These are phyloP conservation scores for Zaprionus gabonicus DNA, from an alignment of 1,140 invertebrate genomes.

Conservation along the genomic window DNA sequence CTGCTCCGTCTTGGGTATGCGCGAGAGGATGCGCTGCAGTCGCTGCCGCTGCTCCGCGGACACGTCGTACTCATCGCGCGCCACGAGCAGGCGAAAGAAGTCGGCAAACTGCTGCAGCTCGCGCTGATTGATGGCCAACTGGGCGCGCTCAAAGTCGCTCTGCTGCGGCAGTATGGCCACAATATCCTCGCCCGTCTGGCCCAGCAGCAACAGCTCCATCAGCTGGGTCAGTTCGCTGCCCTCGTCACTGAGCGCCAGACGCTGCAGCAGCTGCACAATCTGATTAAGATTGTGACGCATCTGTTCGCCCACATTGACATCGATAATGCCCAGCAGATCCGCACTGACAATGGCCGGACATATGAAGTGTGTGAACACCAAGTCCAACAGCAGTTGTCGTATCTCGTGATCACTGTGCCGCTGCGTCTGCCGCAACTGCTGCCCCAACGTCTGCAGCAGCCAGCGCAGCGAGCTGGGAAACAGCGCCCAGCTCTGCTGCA, in stretches of 20 bases:
- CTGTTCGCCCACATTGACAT: constrained; percentile 95
- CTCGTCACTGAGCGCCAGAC: constrained; percentile 93
- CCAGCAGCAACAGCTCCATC: constrained; percentile 88
- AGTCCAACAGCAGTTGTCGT: constrained; percentile 94
- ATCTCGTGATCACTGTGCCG: constrained; percentile 88
- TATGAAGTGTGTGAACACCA: constrained; percentile 97
- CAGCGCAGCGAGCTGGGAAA: constrained; percentile 94
- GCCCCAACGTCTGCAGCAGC: constrained; percentile 91
- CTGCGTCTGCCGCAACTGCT: constrained; percentile 88
- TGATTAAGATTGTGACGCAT: constrained; percentile 97
- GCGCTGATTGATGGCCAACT: constrained; percentile 88
- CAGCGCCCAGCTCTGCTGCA: constrained; percentile 94
- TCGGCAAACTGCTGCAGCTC: constrained; percentile 88
- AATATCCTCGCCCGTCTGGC: constrained; percentile 86
- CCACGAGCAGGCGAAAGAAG: constrained; percentile 81
- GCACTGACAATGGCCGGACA: constrained; percentile 98
- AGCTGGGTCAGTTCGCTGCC: constrained; percentile 91
- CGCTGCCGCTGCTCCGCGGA: constrained; percentile 71
- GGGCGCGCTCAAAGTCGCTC: constrained; percentile 87
- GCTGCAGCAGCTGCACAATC: constrained; percentile 95
- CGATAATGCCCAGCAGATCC: constrained; percentile 97
- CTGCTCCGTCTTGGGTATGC: constrained; percentile 58
- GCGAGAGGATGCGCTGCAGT: constrained; percentile 66
- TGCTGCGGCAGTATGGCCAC: constrained; percentile 86
- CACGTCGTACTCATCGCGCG: constrained; percentile 68